phyloP scores from a whole-genome alignment of 2,797 vertebrate species.

The Poeciliopsis infans region DNA sequence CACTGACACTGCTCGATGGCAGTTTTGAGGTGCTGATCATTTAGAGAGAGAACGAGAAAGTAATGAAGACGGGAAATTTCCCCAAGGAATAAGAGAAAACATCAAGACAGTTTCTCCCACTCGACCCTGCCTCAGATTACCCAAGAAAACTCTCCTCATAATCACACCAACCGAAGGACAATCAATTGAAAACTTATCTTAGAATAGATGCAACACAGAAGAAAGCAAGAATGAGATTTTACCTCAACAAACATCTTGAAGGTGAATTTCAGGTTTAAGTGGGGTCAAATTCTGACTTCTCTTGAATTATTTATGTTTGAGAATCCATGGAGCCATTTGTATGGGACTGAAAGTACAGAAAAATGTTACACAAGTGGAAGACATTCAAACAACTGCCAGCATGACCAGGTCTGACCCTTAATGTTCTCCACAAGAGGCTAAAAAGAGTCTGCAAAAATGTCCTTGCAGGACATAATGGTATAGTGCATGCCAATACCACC shows the following conservation, averaged over 20 bases:
- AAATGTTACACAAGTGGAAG: neutral
- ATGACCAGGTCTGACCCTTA: neutral
- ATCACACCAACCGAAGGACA: neutral
- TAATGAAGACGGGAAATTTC: slow-evolving; percentile 20
- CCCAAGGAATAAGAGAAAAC: slow-evolving; percentile 1
- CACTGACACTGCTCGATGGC: slow-evolving; percentile 41
- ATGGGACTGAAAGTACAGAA: neutral
- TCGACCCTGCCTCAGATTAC: neutral
- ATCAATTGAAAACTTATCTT: neutral
- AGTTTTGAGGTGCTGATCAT: slow-evolving; percentile 56
- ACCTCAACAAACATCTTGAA: neutral
- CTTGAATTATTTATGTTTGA: neutral
- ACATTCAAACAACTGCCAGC: neutral
- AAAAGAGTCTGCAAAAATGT: neutral
- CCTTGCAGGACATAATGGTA: neutral
- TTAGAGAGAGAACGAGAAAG: slow-evolving; percentile 4
- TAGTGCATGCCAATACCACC: neutral
- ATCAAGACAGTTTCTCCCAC: neutral
- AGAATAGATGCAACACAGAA: neutral
- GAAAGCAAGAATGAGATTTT: neutral
- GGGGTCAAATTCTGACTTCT: neutral
- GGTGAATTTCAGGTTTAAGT: neutral
- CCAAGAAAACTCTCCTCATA: neutral
- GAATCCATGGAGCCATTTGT: neutral
- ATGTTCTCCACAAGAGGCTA: neutral